phyloP scores from a whole-genome alignment of 2,888 invertebrate species.

The Augochlorella aurata region DNA sequence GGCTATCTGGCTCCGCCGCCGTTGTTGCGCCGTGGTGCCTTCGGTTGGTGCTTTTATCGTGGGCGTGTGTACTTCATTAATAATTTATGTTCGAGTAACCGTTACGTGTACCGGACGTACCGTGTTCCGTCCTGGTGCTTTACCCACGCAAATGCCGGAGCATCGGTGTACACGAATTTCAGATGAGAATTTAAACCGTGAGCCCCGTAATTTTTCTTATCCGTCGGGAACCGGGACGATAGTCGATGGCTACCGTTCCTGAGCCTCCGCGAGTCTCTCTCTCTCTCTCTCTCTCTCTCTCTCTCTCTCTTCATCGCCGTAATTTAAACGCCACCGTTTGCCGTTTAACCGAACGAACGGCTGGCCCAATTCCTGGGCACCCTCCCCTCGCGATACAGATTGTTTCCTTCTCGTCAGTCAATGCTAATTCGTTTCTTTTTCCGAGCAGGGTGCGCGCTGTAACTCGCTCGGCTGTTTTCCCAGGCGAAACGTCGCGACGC shows the following conservation, averaged over 20 bases:
- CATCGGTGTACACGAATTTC: conserved; percentile 66
- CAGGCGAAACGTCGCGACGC: no score
- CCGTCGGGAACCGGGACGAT: conserved; percentile 29
- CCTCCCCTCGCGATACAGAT: no score
- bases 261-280: conserved; percentile 11
- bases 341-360: not conserved
- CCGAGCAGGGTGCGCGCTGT: not conserved
- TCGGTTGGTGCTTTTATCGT: conserved; percentile 59
- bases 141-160: conserved; percentile 59
- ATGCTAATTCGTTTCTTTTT: not conserved
- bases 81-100: conserved; percentile 68
- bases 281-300: no score
- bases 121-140: conserved; percentile 56
- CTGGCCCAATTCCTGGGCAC: not conserved
- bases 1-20: conserved; percentile 31
- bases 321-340: conserved; percentile 4
- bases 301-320: not conserved
- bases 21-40: conserved; percentile 30
- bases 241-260: conserved; percentile 16
- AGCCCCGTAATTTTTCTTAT: conserved; percentile 57
- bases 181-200: conserved; percentile 60
- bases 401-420: not conserved
- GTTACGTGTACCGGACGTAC: conserved; percentile 66
- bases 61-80: conserved; percentile 68
- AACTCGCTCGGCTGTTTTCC: not conserved